Evolutionary conservation across 2,113 vertebrate species (phyloP), one percentile per base, ranked within the genome.

Genomic region (Pachyramphus minor): DNA sequence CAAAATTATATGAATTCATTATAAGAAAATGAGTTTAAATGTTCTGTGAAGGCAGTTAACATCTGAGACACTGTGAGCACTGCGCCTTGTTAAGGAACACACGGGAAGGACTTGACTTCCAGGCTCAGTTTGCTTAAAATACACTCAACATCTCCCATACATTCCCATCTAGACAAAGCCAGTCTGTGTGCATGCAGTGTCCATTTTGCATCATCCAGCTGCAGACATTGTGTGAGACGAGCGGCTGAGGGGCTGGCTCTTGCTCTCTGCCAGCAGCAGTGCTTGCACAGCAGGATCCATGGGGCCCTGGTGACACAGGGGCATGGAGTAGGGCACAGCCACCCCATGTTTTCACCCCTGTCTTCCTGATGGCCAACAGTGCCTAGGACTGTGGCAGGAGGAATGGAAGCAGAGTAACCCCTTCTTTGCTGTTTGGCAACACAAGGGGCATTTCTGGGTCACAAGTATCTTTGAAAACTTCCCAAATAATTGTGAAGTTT

Each of bases 21-120:
- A 28, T 31, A 73, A 31, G 56, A 90, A 63, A 62, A 87, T 30
- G 75, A 96, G 23, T 21, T 72, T 35, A 94, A 95, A 91, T 76
- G 71, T 91, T 96, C 67, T 11, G 1, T 67, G 82, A 85, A 85
- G 53, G 28, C 58, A 87, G 55, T 68, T 93, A 66, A 66, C 2
- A 4, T 84, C 35, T 0, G 2, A 74, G 80, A 89, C 66, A 41
- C 58, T 37, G 21, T 58, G 82, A 84, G 30, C 25, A 11, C 11
- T 31, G 39, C 0, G 21, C 25, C 44, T 33, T 58, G 19, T 55
- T 66, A 81, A 68, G 41, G 33, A 41, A 41, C 80, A 66, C 30
- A 39, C 25, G 23, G 50, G 50, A 53, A 42, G 20, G 72, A 86
- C 24, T 39, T 82, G 69, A 72, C 53, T 84, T 63, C 30, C 62